phyloP scores from a whole-genome alignment of 2,797 vertebrate species.

The Columba guinea region DNA sequence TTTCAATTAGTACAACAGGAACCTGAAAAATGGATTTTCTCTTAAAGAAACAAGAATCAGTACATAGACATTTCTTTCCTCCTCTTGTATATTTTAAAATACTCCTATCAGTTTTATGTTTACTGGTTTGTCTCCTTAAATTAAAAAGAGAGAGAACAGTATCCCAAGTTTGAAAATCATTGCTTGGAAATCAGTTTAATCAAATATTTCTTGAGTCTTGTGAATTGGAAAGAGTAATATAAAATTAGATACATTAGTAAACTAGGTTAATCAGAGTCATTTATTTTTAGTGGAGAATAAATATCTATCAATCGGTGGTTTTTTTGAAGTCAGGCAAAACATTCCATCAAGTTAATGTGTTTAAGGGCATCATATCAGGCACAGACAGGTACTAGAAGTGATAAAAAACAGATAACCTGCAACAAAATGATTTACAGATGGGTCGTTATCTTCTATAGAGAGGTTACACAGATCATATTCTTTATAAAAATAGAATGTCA shows the following conservation, averaged over 20 bases:
- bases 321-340: slow-evolving; percentile 75
- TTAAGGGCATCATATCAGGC: slow-evolving; percentile 76
- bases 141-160: background rate
- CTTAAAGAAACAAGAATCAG: slow-evolving; percentile 68
- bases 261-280: slow-evolving; percentile 41
- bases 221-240: slow-evolving; percentile 15
- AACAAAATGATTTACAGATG: slow-evolving; percentile 77
- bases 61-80: slow-evolving; percentile 48
- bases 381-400: slow-evolving; percentile 79
- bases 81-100: slow-evolving; percentile 61
- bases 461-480: slow-evolving; percentile 61
- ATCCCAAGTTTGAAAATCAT: slow-evolving; percentile 18
- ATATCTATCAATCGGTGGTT: slow-evolving; percentile 58
- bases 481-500: slow-evolving; percentile 44
- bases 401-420: slow-evolving; percentile 78
- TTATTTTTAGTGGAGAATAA: slow-evolving; percentile 56
- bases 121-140: slow-evolving; percentile 57
- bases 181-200: slow-evolving; percentile 17
- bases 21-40: slow-evolving; percentile 73
- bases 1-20: slow-evolving; percentile 77
- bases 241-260: slow-evolving; percentile 41
- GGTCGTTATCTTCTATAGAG: slow-evolving; percentile 60
- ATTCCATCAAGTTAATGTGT: slow-evolving; percentile 76
- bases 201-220: slow-evolving; percentile 28
- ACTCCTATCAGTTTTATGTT: slow-evolving; percentile 43